These are phyloP conservation scores for Hydrozoanthus tunicans DNA, from an alignment of 64 coral and sea anemone species.

Conservation along the genomic window DNA sequence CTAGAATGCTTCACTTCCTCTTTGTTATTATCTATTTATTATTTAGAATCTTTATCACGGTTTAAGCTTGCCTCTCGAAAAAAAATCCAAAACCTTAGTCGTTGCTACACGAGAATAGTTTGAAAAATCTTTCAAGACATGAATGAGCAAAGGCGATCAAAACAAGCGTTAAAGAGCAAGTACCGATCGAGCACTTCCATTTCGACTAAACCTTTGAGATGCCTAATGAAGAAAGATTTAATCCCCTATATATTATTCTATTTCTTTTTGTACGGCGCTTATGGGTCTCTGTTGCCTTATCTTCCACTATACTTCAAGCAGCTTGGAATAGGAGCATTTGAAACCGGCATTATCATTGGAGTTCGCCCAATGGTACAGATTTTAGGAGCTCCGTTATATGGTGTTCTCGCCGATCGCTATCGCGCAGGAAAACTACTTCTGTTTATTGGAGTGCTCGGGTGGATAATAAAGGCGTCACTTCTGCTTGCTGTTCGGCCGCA, in stretches of 20 bases:
- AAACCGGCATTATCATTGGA: constrained; percentile 56
- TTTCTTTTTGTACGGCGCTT: constrained; percentile 63
- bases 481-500: constrained; percentile 39
- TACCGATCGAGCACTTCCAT: neutral
- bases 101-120: too few species aligned
- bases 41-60: too few species aligned
- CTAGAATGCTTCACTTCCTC: too few species aligned
- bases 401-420: constrained; percentile 49
- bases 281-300: constrained; percentile 51
- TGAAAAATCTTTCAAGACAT: neutral
- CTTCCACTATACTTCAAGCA: constrained; percentile 64
- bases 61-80: too few species aligned
- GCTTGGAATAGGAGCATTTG: constrained; percentile 49
- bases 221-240: constrained; percentile 21
- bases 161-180: neutral
- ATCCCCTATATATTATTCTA: constrained; percentile 40
- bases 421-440: constrained; percentile 54
- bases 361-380: constrained; percentile 68
- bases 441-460: constrained; percentile 27
- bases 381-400: constrained; percentile 55
- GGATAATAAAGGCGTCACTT: constrained; percentile 56
- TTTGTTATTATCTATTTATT: too few species aligned
- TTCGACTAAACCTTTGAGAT: constrained; percentile 3
- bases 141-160: neutral
- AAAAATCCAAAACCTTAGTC: too few species aligned